Base-by-base conservation (phyloP, 1,140 invertebrate genomes). In the Leptinotarsa lineolata region DNA sequence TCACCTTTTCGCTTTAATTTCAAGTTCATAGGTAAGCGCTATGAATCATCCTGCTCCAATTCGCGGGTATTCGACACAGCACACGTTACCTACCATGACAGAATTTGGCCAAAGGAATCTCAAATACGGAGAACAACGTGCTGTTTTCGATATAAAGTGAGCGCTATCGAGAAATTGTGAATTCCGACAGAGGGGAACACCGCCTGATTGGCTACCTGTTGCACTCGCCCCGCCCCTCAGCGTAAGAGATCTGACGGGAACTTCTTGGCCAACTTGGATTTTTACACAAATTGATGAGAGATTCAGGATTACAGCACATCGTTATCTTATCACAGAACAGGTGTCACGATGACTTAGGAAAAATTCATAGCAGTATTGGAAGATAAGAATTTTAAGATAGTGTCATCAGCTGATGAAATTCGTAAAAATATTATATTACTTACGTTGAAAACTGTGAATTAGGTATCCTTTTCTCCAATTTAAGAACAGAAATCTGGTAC, bases 191-290 rank as follows among this genome's bases (percentile, higher is more conserved):
- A 70, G 72, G 66, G 68, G 73, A 70, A 44, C 61, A 48, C 44
- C 70, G 68, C 59, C 73, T 76, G 70, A 80, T 80, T 80, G 79
- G 79, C 79, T 77, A 80, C 79, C 77, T 80, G 79, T 80, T 80
- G 79, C 74, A 72, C 63, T 64, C 46, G 72, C 75, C 76, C 73
- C 75, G 75, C 75, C 77, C 75, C 67, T 71, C 48, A 54, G 16
- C 48, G 48, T 18, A 54, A 54, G 48, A 54, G 48, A 54, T 54
- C 48, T 54, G 48, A 54, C 48, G 48, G 48, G 48, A 54, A 54
- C 48, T 3, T 54, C 48, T 54, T 54, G 48, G 48, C 48, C 48
- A 54, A 54, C 48, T 54, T 54, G 16, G 16, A 54, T 15, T 39
- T 39, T 39, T 8, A 39, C 30, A 39, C 30, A 39, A 39, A 11